Conservation (phyloP, 2,888 invertebrate genomes). For the Conus canariensis region DNA sequence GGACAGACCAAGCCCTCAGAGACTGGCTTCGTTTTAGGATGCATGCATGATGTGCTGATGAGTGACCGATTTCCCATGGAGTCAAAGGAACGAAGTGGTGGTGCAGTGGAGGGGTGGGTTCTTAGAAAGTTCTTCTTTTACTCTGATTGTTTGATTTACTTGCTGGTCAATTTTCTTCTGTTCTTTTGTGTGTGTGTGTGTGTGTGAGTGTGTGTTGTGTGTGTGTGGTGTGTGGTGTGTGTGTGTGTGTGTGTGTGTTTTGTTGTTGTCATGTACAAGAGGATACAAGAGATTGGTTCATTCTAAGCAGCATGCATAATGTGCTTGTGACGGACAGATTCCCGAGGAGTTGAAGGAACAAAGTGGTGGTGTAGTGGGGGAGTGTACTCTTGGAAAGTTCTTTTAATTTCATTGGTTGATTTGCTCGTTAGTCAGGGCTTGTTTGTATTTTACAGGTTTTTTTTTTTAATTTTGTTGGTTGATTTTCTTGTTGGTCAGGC, state of each 20-base stretch:
- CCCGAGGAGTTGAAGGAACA: conserved; percentile 61
- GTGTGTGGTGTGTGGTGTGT: not conserved
- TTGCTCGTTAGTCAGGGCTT: too few species aligned
- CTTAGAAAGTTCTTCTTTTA: not conserved
- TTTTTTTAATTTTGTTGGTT: too few species aligned
- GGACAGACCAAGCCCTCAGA: conserved; percentile 34
- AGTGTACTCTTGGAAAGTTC: conserved; percentile 50
- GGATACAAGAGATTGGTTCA: conserved; percentile 47
- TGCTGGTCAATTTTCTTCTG: conserved; percentile 44
- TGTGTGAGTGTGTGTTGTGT: too few species aligned
- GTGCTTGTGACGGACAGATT: conserved; percentile 51
- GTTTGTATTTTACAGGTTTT: too few species aligned
- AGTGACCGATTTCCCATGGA: conserved; percentile 58
- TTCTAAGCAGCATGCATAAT: conserved; percentile 59
- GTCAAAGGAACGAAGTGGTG: conserved; percentile 58
- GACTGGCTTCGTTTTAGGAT: conserved; percentile 56
- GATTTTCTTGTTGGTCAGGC: conserved; percentile 45
- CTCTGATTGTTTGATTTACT: too few species aligned
- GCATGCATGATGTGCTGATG: conserved; percentile 56
- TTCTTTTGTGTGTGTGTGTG: not conserved
- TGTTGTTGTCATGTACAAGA: too few species aligned
- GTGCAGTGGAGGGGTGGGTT: conserved; percentile 64
- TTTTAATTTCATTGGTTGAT: not conserved
- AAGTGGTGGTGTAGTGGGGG: conserved; percentile 63
- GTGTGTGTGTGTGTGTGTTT: not conserved